A percentile compares a stretch with the other conserved stretches of the same genome.
Evolutionary conservation across 2,797 vertebrate species (phyloP).

Genomic region (Syndactyla subalaris): DNA sequence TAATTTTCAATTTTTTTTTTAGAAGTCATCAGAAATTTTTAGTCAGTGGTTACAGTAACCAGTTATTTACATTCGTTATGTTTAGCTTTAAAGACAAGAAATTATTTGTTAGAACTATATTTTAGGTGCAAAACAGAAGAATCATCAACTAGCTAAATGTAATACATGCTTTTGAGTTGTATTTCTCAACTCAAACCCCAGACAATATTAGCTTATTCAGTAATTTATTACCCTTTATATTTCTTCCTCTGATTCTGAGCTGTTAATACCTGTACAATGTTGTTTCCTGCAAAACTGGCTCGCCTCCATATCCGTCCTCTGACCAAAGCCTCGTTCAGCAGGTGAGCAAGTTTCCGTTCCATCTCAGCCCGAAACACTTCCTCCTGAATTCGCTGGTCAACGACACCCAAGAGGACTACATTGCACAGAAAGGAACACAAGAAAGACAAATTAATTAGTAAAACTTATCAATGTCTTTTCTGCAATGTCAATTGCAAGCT

Average conservation of each 20-base stretch:
- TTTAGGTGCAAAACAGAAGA: background rate
- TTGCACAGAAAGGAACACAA: background rate
- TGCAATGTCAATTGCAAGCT: background rate
- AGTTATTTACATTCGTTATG: background rate
- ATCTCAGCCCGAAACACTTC: constrained; percentile 91
- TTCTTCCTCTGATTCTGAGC: background rate
- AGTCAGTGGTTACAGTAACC: background rate
- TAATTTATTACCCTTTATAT: background rate
- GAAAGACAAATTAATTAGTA: background rate
- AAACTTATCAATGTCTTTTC: background rate
- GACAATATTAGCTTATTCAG: background rate
- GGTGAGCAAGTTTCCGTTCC: constrained; percentile 90
- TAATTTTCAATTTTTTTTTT: background rate
- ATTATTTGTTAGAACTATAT: background rate
- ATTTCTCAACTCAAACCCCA: background rate
- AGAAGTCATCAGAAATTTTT: background rate
- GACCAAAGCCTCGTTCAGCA: constrained; percentile 88
- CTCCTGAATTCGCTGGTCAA: constrained; percentile 85
- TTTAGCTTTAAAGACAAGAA: background rate
- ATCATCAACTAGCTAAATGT: background rate
- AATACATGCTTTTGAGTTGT: background rate
- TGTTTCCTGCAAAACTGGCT: constrained; percentile 87
- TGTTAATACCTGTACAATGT: constrained; percentile 86
- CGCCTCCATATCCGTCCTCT: constrained; percentile 86
- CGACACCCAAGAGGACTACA: constrained; percentile 90